A percentile compares a stretch with the other conserved stretches of the same genome.
Evolutionary conservation across 2,797 vertebrate genomes (phyloP).

Genomic region (Hydrocynus forskahlii): DNA sequence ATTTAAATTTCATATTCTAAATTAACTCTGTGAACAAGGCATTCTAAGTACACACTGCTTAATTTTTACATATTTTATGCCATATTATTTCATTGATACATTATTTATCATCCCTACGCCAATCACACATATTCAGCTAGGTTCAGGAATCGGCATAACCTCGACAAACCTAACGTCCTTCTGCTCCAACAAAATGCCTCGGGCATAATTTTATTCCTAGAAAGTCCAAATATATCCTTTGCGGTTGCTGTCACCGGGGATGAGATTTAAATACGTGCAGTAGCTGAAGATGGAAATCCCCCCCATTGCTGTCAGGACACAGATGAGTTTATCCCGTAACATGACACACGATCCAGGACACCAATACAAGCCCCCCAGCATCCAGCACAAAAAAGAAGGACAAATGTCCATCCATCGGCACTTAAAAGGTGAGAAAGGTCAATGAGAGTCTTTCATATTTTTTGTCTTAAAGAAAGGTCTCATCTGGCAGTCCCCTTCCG

Average conservation of each 20-base stretch:
- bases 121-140: constrained; percentile 19
- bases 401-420: constrained; percentile 16
- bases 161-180: constrained; percentile 44
- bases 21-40: no score
- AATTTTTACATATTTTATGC: constrained; percentile 17
- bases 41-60: neutral
- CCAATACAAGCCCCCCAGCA: constrained; percentile 37
- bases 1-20: no score
- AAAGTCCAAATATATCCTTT: constrained; percentile 61
- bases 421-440: neutral
- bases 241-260: constrained; percentile 59
- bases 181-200: constrained; percentile 52
- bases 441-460: neutral
- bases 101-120: neutral
- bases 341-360: constrained; percentile 47
- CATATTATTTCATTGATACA: constrained; percentile 8
- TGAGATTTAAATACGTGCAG: constrained; percentile 59
- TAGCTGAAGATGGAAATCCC: constrained; percentile 52
- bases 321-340: constrained; percentile 52
- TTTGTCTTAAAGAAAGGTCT: neutral
- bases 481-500: neutral
- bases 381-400: constrained; percentile 26
- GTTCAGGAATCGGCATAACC: constrained; percentile 50
- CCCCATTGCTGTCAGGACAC: constrained; percentile 46
- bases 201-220: constrained; percentile 64